A percentile compares a stretch with the other conserved stretches of the same genome.
phyloP scores from a whole-genome alignment of 2,888 invertebrate genomes.

The Parelbella ahira region DNA sequence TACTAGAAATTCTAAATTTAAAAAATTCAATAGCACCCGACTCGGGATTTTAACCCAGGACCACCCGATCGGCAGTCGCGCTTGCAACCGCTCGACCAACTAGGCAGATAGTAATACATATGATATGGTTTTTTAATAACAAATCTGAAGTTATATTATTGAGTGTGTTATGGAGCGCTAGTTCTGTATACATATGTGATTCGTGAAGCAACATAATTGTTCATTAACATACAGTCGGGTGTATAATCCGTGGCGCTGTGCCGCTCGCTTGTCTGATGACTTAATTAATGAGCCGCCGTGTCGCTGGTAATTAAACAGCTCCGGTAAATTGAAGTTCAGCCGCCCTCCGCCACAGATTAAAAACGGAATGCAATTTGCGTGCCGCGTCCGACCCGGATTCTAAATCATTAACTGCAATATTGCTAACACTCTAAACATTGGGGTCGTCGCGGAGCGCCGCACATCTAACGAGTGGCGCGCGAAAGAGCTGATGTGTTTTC shows the following conservation, averaged over 20 bases:
- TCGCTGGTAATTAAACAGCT: slow-evolving; percentile 74
- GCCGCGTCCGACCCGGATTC: slow-evolving; percentile 41
- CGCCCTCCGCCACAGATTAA: slow-evolving; percentile 50
- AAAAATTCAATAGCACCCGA: too few relatives aligned
- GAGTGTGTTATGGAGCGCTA: too few relatives aligned
- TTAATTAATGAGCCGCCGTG: slow-evolving; percentile 77
- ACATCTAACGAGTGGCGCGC: too few relatives aligned
- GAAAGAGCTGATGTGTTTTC: too few relatives aligned
- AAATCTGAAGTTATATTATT: neutral
- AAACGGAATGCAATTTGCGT: slow-evolving; percentile 69
- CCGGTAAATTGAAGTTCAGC: slow-evolving; percentile 68
- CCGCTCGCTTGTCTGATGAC: slow-evolving; percentile 70
- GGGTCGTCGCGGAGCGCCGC: slow-evolving; percentile 4
- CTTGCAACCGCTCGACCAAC: too few relatives aligned
- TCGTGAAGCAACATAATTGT: slow-evolving; percentile 52
- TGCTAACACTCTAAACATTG: slow-evolving; percentile 25
- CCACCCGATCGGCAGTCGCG: too few relatives aligned
- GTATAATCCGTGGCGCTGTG: slow-evolving; percentile 58
- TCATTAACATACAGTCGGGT: slow-evolving; percentile 59
- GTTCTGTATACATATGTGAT: too few relatives aligned
- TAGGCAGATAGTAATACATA: too few relatives aligned
- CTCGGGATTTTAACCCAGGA: too few relatives aligned
- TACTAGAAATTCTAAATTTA: too few relatives aligned
- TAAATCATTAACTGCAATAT: slow-evolving; percentile 40
- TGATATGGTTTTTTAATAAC: too few relatives aligned